Evolutionary conservation across 2,113 vertebrate species (phyloP).

Genomic region (Circaetus gallicus): DNA sequence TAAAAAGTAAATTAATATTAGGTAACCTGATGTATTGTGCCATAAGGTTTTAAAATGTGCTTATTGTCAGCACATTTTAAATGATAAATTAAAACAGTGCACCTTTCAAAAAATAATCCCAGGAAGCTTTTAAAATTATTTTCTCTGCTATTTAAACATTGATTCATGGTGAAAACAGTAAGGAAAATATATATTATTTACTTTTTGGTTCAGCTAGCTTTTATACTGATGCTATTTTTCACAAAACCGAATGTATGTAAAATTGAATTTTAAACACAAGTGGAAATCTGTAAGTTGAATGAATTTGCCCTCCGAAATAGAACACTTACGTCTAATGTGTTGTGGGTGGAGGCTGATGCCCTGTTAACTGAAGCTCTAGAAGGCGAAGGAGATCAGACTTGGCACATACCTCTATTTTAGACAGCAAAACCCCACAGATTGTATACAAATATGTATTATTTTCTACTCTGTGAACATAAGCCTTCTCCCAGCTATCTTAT

Average conservation of each 20-base stretch:
- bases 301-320: background rate
- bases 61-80: slow-evolving; percentile 47
- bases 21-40: slow-evolving; percentile 43
- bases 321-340: background rate
- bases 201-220: background rate
- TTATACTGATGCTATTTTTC: background rate
- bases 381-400: background rate
- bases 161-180: slow-evolving; percentile 2
- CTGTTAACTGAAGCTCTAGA: background rate
- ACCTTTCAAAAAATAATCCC: slow-evolving; percentile 1
- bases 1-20: slow-evolving; percentile 75
- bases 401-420: background rate
- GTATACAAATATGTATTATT: background rate
- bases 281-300: background rate
- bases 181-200: background rate
- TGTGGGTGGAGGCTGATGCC: background rate
- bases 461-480: background rate
- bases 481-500: background rate
- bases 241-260: background rate
- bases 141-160: slow-evolving; percentile 14
- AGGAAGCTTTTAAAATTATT: slow-evolving; percentile 7
- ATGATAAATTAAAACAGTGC: slow-evolving; percentile 26
- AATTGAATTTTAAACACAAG: background rate
- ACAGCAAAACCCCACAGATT: background rate
- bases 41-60: slow-evolving; percentile 43